Base-by-base conservation (phyloP, 2,113 vertebrate species). In the Sinocyclocheilus rhinocerous region DNA sequence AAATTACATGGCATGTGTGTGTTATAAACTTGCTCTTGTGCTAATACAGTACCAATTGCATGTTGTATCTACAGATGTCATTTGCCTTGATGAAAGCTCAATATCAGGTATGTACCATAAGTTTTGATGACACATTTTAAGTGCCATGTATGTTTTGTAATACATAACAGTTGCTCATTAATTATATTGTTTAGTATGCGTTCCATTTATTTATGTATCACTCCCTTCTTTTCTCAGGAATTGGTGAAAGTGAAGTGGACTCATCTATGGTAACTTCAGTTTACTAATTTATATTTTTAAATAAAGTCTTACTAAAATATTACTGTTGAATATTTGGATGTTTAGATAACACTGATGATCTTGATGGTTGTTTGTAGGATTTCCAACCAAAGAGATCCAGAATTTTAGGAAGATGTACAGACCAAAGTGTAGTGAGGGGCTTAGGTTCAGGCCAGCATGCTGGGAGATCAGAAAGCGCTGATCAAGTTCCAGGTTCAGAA, bases 371-470 rank as follows among this genome's bases (percentile, higher is more conserved):
- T 57, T 78, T 20, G 4, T 78, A 78, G 76, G 50, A 78, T 42
- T 42, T 42, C 39, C 39, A 42, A 36, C 52, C 76, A 33, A 57
- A 78, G 76, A 33, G 76, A 57, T 36, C 76, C 50, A 78, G 76
- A 33, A 33, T 6, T 78, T n/a, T 77, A 26, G 75, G 59, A 61
- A 63, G 59, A 63, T n/a, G 2, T 63, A 63, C 59, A 24, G 22
- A 50, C 20, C 42, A 11, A 52, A 52, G 42, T 29, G 12, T 55
- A 77, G 26, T 39, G 8, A 73, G 33, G 20, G 20, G 9, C 15
- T 55, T 57, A 55, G 45, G 45, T 55, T 50, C 45, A 78, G 50
- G 29, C 50, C n/a, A 16, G 11, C 9, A 10, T 77, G 15, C 22
- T 26, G 20, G 75, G 15, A 77, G 22, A 77, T 50, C 22, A 24